Conservation (phyloP, 2,888 invertebrate genomes). For the Leptinotarsa rubiginosa region DNA sequence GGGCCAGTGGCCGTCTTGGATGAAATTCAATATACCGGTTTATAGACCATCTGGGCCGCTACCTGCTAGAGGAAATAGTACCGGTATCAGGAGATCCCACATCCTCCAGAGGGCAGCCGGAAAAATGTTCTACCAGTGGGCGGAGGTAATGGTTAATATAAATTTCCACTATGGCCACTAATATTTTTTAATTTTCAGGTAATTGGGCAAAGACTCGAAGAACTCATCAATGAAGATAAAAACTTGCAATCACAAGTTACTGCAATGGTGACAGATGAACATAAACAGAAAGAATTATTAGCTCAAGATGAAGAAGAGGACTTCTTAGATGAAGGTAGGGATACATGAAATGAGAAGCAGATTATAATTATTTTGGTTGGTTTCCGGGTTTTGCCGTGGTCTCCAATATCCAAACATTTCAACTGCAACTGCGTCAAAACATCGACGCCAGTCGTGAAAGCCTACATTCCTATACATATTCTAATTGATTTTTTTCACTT, state of each 20-base stretch:
- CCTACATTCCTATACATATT: too few relatives aligned
- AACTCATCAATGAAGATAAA: conserved; percentile 86
- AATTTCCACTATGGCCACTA: not conserved
- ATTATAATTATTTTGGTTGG: not conserved
- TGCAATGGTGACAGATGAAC: conserved; percentile 78
- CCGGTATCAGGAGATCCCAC: conserved; percentile 69
- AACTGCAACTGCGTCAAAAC: too few relatives aligned
- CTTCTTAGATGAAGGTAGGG: conserved; percentile 91
- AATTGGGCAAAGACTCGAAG: conserved; percentile 86
- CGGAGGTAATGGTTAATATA: conserved; percentile 73
- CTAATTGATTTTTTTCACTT: conserved; percentile 37
- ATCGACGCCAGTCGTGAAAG: too few relatives aligned
- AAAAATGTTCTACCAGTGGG: conserved; percentile 98
- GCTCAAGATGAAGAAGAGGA: conserved; percentile 95
- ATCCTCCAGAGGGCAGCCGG: conserved; percentile 91
- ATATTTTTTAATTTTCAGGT: conserved; percentile 26
- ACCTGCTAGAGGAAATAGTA: conserved; percentile 65
- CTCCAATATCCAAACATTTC: too few relatives aligned
- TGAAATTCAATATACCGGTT: conserved; percentile 86
- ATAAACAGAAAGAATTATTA: conserved; percentile 81
- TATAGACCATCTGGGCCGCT: conserved; percentile 79
- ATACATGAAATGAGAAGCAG: not conserved
- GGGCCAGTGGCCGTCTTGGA: conserved; percentile 99
- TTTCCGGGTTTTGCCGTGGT: too few relatives aligned
- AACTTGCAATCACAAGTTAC: conserved; percentile 77